Conservation (phyloP, 2,888 invertebrate species). For the Aelia acuminata region DNA sequence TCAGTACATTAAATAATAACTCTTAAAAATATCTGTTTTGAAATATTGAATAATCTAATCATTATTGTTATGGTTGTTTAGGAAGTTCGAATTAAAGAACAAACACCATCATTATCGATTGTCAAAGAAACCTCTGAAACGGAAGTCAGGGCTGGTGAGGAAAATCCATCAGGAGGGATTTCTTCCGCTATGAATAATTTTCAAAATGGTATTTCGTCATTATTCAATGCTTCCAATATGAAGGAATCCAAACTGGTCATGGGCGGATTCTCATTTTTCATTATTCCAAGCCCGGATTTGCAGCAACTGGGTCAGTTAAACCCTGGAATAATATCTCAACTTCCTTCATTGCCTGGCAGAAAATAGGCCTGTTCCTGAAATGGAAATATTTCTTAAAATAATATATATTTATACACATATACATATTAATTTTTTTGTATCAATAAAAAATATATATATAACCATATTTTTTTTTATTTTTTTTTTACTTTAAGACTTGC, state of each 20-base stretch:
- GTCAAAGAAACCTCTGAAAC: not conserved
- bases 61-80: not conserved
- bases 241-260: constrained; percentile 62
- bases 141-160: constrained; percentile 21
- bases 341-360: constrained; percentile 47
- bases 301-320: constrained; percentile 55
- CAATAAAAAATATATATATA: no score
- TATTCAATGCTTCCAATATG: constrained; percentile 60
- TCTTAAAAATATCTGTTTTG: not conserved
- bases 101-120: not conserved
- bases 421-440: no score
- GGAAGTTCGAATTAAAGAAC: not conserved
- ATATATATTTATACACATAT: no score
- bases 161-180: not conserved
- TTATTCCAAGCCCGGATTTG: constrained; percentile 61
- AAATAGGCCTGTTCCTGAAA: not conserved
- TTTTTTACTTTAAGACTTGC: no score
- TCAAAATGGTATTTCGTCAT: constrained; percentile 57
- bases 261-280: constrained; percentile 63
- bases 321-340: constrained; percentile 41
- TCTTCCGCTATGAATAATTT: constrained; percentile 38
- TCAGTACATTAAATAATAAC: not conserved
- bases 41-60: not conserved
- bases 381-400: not conserved
- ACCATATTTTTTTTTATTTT: no score